A percentile compares a stretch with the other conserved stretches of the same genome.
Evolutionary conservation across 2,113 vertebrate species (phyloP).

Genomic region (Pimephales promelas): DNA sequence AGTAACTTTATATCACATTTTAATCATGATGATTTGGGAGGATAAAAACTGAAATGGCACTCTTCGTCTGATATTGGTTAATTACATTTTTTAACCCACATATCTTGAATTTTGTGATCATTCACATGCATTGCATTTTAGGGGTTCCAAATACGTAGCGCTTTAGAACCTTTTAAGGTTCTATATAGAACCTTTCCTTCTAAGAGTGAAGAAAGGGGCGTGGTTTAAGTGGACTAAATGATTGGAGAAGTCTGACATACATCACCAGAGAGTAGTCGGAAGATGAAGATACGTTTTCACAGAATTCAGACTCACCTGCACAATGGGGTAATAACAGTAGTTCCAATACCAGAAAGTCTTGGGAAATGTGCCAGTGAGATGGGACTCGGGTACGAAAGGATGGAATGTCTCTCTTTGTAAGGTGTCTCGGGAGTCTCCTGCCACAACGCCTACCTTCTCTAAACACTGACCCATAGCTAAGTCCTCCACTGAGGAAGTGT

Average conservation of each 20-base stretch:
- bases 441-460: conserved; percentile 78
- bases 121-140: too few species aligned
- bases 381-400: conserved; percentile 76
- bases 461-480: conserved; percentile 79
- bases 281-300: neutral
- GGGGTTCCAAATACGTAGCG: too few species aligned
- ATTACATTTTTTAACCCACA: too few species aligned
- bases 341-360: conserved; percentile 86
- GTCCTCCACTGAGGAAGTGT: conserved; percentile 76
- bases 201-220: neutral
- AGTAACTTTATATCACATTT: too few species aligned
- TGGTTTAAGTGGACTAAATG: neutral
- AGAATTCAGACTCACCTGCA: conserved; percentile 71
- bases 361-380: conserved; percentile 72
- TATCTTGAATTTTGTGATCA: too few species aligned
- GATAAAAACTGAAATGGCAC: too few species aligned
- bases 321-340: conserved; percentile 83
- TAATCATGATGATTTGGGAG: too few species aligned
- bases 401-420: conserved; percentile 76
- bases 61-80: too few species aligned
- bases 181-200: too few species aligned
- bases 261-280: neutral
- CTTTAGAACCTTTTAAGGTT: too few species aligned
- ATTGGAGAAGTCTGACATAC: neutral
- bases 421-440: conserved; percentile 76